Conservation (phyloP, 2,888 invertebrate genomes). For the Drosophila neoperkinsi region DNA sequence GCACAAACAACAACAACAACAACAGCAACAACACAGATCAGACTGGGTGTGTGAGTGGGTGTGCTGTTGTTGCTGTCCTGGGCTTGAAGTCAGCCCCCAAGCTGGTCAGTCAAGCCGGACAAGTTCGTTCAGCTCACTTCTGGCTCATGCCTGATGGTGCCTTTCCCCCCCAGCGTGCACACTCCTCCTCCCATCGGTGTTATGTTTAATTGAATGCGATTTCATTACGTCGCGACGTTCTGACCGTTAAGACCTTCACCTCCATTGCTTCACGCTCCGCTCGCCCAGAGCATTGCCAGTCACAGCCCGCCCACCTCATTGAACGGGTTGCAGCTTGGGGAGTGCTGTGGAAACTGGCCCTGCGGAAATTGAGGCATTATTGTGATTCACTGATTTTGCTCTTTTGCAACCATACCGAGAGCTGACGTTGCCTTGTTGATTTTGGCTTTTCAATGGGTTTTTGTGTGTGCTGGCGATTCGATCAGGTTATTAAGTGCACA, state of each 20-base stretch:
- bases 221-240: constrained; percentile 72
- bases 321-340: constrained; percentile 28
- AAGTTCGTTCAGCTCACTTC: constrained; percentile 9
- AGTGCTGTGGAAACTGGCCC: constrained; percentile 34
- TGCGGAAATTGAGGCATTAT: constrained; percentile 82
- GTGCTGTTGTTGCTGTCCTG: constrained; percentile 3
- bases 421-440: constrained; percentile 71
- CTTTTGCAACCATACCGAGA: constrained; percentile 40
- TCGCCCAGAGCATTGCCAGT: constrained; percentile 20
- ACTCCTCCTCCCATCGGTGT: constrained; percentile 32
- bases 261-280: background rate
- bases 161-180: background rate
- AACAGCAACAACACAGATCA: background rate
- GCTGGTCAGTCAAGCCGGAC: constrained; percentile 36
- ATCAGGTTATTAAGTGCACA: constrained; percentile 82
- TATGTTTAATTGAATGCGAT: constrained; percentile 80
- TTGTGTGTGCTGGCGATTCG: constrained; percentile 78
- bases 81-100: constrained; percentile 45
- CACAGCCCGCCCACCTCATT: constrained; percentile 39
- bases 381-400: constrained; percentile 78
- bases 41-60: background rate
- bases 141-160: constrained; percentile 14
- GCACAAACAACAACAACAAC: constrained; percentile 12
- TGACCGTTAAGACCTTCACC: constrained; percentile 21
- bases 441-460: constrained; percentile 79